Evolutionary conservation across 2,113 vertebrate genomes (phyloP).

Genomic region (Antennarius striatus): DNA sequence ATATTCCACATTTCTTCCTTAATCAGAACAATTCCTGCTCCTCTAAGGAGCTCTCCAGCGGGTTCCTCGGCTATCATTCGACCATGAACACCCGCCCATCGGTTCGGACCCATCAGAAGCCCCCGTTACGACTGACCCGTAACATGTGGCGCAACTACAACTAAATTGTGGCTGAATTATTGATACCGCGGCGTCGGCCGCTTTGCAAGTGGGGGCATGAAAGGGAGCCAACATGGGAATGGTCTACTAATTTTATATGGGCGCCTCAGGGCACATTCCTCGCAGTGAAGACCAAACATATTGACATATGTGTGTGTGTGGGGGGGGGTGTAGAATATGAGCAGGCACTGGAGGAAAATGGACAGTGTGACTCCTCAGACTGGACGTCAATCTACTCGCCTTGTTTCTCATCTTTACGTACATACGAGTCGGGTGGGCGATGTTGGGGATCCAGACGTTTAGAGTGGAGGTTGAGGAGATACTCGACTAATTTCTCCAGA

Average conservation of each 20-base stretch:
- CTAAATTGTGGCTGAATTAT: constrained; percentile 81
- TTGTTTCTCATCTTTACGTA: constrained; percentile 9
- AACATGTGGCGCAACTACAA: constrained; percentile 72
- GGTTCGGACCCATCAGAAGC: constrained; percentile 39
- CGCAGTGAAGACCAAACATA: constrained; percentile 78
- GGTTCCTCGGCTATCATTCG: constrained; percentile 12
- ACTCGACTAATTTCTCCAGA: constrained; percentile 78
- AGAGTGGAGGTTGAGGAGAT: constrained; percentile 24
- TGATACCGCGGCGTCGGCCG: constrained; percentile 70
- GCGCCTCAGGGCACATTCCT: constrained; percentile 78
- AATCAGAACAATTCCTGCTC: no score
- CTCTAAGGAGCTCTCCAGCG: no score
- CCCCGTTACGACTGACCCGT: constrained; percentile 69
- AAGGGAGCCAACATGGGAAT: constrained; percentile 77
- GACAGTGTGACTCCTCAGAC: constrained; percentile 32
- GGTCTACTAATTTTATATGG: constrained; percentile 78
- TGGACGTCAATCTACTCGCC: not conserved
- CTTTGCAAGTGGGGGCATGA: constrained; percentile 77
- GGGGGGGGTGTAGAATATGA: constrained; percentile 66
- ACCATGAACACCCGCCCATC: constrained; percentile 41
- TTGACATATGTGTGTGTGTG: constrained; percentile 73
- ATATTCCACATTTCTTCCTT: no score
- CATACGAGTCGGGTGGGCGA: not conserved
- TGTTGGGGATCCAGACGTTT: constrained; percentile 54
- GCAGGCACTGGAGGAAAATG: constrained; percentile 33